phyloP scores from a whole-genome alignment of 2,888 invertebrate species.

The Teinopalpus imperialis region DNA sequence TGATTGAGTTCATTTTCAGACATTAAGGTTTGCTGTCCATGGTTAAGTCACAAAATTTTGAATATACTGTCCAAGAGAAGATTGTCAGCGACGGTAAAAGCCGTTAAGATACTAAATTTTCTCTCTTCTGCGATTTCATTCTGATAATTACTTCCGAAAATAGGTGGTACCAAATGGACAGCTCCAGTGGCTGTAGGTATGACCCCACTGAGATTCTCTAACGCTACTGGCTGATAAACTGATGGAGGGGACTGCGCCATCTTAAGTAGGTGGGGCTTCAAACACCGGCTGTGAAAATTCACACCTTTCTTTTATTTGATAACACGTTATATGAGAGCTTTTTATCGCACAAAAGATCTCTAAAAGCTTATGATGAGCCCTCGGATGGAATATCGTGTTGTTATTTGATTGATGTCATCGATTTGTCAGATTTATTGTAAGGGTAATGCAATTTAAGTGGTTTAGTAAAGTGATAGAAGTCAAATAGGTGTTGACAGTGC shows the following conservation, averaged over 20 bases:
- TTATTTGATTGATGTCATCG: slow-evolving; percentile 74
- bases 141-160: slow-evolving; percentile 78
- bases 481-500: slow-evolving; percentile 8
- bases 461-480: slow-evolving; percentile 20
- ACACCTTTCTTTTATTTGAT: slow-evolving; percentile 82
- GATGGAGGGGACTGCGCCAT: slow-evolving; percentile 74
- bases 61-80: not conserved
- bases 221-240: slow-evolving; percentile 64
- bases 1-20: slow-evolving; percentile 53
- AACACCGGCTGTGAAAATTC: slow-evolving; percentile 75
- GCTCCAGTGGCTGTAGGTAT: slow-evolving; percentile 66
- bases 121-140: slow-evolving; percentile 33
- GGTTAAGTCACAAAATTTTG: not conserved
- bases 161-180: slow-evolving; percentile 66
- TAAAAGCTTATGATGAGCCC: slow-evolving; percentile 77
- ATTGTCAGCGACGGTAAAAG: slow-evolving; percentile 32
- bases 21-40: slow-evolving; percentile 6
- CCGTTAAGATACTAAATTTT: slow-evolving; percentile 42
- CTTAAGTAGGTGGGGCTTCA: slow-evolving; percentile 72
- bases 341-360: slow-evolving; percentile 74
- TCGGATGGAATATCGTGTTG: slow-evolving; percentile 70
- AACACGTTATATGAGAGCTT: slow-evolving; percentile 78
- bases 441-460: slow-evolving; percentile 21
- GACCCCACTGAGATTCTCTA: slow-evolving; percentile 53
- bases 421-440: slow-evolving; percentile 66